A percentile compares a stretch with the other conserved stretches of the same genome.
These are phyloP conservation scores for Lutraria lutraria DNA, from an alignment of 2,888 invertebrate species.

Conservation along the genomic window DNA sequence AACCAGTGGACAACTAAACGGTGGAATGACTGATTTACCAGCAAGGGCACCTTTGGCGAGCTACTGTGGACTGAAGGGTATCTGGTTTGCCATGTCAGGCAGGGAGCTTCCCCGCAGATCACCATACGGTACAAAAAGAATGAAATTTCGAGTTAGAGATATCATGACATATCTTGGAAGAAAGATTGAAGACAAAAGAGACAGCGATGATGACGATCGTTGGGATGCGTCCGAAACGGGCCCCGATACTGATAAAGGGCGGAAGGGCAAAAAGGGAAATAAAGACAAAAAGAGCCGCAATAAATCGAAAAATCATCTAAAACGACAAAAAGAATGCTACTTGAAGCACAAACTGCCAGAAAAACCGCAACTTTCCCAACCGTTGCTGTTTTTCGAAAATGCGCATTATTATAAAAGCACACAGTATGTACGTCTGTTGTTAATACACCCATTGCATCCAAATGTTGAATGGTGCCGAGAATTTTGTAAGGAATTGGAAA, in stretches of 20 bases:
- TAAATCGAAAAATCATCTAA: constrained; percentile 42
- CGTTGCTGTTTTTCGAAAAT: constrained; percentile 69
- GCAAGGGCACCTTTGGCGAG: constrained; percentile 65
- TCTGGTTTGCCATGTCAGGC: constrained; percentile 63
- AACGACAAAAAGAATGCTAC: constrained; percentile 65
- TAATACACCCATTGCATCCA: constrained; percentile 57
- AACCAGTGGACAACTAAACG: constrained; percentile 52
- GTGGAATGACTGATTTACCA: constrained; percentile 64
- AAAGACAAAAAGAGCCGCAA: constrained; percentile 31
- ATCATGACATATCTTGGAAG: constrained; percentile 59
- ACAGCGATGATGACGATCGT: constrained; percentile 36
- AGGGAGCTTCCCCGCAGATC: constrained; percentile 62
- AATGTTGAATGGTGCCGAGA: constrained; percentile 66
- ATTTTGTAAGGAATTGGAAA: constrained; percentile 62
- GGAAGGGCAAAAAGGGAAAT: constrained; percentile 49
- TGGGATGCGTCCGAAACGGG: constrained; percentile 44
- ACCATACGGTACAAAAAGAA: constrained; percentile 66
- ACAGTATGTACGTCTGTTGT: constrained; percentile 66
- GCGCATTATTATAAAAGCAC: constrained; percentile 66
- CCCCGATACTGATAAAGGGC: neutral
- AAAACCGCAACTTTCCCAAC: constrained; percentile 48
- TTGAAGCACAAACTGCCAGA: constrained; percentile 56
- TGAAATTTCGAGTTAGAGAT: constrained; percentile 60
- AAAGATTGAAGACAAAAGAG: constrained; percentile 22
- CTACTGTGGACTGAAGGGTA: constrained; percentile 57